Conservation (phyloP, 2,797 vertebrate genomes). For the Crocodylus rhombifer region DNA sequence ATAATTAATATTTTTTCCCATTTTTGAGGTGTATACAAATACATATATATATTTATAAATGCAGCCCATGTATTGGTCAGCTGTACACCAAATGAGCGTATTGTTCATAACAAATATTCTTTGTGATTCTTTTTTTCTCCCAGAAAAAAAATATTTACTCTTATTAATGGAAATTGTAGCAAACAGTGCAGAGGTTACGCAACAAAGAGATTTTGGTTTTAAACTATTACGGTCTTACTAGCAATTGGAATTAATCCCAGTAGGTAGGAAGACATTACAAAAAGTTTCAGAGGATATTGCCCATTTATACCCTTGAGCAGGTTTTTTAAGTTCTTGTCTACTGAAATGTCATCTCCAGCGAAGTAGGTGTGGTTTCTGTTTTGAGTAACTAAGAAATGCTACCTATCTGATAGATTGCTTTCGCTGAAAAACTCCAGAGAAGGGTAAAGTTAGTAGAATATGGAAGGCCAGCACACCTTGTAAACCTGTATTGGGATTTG, state of each 20-base stretch:
- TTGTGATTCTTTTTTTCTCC: not conserved
- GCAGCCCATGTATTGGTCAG: not conserved
- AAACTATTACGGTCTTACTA: not conserved
- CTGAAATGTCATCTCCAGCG: no score
- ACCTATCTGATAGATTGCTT: not conserved
- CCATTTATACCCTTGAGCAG: not conserved
- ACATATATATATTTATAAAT: not conserved
- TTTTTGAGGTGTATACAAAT: not conserved
- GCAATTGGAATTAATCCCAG: not conserved
- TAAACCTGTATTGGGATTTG: not conserved
- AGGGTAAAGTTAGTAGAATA: not conserved
- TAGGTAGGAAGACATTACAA: not conserved
- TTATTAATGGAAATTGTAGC: not conserved
- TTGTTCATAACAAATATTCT: not conserved
- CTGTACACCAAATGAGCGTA: not conserved
- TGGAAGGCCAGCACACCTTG: not conserved
- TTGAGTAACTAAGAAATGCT: not conserved
- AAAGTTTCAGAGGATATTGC: not conserved
- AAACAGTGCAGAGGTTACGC: not conserved
- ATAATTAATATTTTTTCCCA: not conserved
- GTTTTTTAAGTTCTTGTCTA: not conserved
- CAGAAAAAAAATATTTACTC: not conserved
- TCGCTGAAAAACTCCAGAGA: not conserved
- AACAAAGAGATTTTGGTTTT: not conserved
- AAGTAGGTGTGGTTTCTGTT: not conserved